Evolutionary conservation across 2,113 vertebrate species (phyloP).

Genomic region (Melierax canorus): DNA sequence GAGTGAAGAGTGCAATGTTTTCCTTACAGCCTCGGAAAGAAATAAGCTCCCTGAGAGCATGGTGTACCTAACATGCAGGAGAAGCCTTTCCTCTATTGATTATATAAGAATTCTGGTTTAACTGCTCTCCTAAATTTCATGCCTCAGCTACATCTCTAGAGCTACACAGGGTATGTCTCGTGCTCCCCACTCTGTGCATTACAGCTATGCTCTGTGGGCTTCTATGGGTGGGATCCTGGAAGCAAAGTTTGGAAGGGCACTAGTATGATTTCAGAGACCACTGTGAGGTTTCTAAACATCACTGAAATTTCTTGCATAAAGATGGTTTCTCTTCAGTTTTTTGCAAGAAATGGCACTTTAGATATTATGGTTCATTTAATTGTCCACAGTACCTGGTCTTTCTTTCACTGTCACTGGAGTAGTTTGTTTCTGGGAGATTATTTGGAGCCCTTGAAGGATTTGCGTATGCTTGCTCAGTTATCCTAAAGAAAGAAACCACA

Average conservation of each 20-base stretch:
- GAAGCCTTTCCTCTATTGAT: background rate
- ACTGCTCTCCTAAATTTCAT: background rate
- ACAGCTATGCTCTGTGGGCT: background rate
- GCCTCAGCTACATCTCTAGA: background rate
- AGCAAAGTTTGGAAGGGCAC: background rate
- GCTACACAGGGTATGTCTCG: background rate
- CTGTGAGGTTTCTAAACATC: background rate
- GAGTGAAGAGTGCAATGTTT: background rate
- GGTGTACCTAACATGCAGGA: background rate
- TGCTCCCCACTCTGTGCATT: background rate
- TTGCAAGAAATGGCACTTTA: background rate
- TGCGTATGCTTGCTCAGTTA: background rate
- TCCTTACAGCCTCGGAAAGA: background rate
- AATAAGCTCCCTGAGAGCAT: background rate
- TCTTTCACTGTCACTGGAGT: background rate
- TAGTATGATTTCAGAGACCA: background rate
- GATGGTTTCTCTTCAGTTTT: background rate
- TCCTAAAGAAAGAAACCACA: background rate
- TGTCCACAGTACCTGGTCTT: slow-evolving; percentile 42
- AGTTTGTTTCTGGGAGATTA: background rate
- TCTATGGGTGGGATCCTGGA: background rate
- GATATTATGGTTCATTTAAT: background rate
- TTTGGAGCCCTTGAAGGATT: background rate
- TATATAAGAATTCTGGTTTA: background rate
- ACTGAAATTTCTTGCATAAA: background rate